phyloP scores from a whole-genome alignment of 1,140 invertebrate genomes.

The Drosophila sucinea region DNA sequence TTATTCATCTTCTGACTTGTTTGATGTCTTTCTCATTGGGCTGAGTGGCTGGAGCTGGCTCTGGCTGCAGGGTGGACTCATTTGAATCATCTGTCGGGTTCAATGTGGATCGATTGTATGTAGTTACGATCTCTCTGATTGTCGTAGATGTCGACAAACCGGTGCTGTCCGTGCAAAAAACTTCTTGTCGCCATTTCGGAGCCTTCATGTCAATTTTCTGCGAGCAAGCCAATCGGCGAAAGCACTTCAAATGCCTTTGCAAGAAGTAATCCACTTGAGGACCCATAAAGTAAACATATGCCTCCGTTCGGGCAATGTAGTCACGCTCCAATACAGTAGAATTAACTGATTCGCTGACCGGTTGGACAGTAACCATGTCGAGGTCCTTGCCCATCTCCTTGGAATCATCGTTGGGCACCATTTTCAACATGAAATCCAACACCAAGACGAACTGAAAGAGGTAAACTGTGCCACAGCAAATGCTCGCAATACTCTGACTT shows the following conservation, averaged over 20 bases:
- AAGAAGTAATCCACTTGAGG: slow-evolving; percentile 22
- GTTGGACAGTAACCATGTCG: neutral
- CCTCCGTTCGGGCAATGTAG: slow-evolving; percentile 13
- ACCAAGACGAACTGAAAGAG: slow-evolving; percentile 17
- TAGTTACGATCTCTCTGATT: neutral
- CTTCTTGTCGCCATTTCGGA: neutral
- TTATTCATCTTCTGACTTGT: neutral
- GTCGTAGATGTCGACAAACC: neutral
- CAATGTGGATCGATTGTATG: neutral
- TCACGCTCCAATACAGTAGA: slow-evolving; percentile 15
- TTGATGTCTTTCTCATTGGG: neutral
- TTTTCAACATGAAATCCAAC: slow-evolving; percentile 34
- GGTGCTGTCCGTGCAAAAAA: neutral
- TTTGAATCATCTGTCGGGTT: neutral
- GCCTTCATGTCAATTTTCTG: slow-evolving; percentile 5
- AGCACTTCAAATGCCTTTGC: neutral
- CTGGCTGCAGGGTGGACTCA: neutral
- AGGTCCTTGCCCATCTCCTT: neutral
- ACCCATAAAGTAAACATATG: slow-evolving; percentile 30
- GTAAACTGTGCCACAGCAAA: slow-evolving; percentile 1
- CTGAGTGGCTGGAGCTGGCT: neutral
- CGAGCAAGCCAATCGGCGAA: neutral
- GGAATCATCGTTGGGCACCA: slow-evolving; percentile 5
- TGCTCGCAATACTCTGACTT: slow-evolving; percentile 7
- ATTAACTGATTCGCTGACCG: neutral